Evolutionary conservation across 2,113 vertebrate species (phyloP).

Genomic region (Phoenicopterus ruber): DNA sequence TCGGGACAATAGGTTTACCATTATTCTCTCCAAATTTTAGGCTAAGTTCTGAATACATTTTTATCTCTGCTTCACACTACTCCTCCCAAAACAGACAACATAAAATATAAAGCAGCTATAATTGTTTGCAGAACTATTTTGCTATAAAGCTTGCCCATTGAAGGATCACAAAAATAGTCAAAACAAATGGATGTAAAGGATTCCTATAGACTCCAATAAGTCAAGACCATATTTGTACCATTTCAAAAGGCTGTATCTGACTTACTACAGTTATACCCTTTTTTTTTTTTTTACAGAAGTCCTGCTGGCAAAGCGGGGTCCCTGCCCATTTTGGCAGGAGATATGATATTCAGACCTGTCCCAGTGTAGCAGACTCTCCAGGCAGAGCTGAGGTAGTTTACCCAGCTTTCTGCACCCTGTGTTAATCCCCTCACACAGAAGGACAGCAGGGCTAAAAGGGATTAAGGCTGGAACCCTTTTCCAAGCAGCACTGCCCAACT

Average conservation of each 20-base stretch:
- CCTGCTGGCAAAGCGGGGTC: not conserved
- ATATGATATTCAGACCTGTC: not conserved
- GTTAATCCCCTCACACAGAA: not conserved
- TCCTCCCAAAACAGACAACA: not conserved
- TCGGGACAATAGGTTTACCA: not conserved
- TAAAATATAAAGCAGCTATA: not conserved
- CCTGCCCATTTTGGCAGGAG: not conserved
- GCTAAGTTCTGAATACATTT: not conserved
- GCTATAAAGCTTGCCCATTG: not conserved
- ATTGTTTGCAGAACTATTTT: not conserved
- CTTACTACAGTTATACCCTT: not conserved
- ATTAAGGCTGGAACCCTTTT: not conserved
- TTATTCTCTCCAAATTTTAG: not conserved
- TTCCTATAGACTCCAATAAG: not conserved
- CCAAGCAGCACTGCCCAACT: not conserved
- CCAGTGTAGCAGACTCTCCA: not conserved
- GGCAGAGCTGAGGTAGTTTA: not conserved
- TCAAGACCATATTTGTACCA: not conserved
- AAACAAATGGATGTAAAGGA: not conserved
- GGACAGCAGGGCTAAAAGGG: not conserved
- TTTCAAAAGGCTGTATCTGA: not conserved
- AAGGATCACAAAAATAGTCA: not conserved
- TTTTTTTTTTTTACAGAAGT: not conserved
- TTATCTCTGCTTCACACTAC: not conserved
- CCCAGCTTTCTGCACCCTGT: not conserved